Base-by-base conservation (phyloP, 2,888 invertebrate species). In the Helobdella robusta region DNA sequence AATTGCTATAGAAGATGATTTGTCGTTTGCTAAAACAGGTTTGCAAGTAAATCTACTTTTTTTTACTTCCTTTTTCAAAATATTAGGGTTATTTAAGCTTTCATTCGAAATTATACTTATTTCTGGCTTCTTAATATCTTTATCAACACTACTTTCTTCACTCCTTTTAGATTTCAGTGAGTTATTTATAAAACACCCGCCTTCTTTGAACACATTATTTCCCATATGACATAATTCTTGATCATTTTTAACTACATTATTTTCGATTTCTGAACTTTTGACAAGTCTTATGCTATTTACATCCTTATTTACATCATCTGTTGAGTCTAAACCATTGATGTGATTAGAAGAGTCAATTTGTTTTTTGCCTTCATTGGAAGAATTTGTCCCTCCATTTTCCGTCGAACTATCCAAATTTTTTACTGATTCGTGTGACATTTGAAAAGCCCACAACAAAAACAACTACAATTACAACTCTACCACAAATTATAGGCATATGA, bases 31-130 rank as follows among this genome's bases (percentile, higher is more conserved):
- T 6, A n/a, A 32, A 2, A 56, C 56, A n/a, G 56, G 20, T 2
- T n/a, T 56, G 28, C 56, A 56, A 8, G n/a, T 30, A 32, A 56
- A 56, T n/a, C 56, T 56, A n/a, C 32, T 56, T 28, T 56, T 56
- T 6, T 15, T 40, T 11, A 40, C 44, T 15, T 15, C 44, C 44
- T 40, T n/a, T 40, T 40, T n/a, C 11, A 11, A 15, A n/a, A 15
- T 40, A n/a, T 11, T n/a, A 15, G 11, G 44, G 28, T 28, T 2
- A 28, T 56, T n/a, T n/a, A n/a, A 56, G 15, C 32, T 30, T 28
- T 32, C 56, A n/a, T 5, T 56, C n/a, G 56, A 56, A n/a, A 56
- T 56, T n/a, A 28, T 56, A n/a, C 56, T 56, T 28, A 56, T 56
- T n/a, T 28, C 30, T 15, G 44, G 44, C 20, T 28, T 30, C 18